A percentile compares a stretch with the other conserved stretches of the same genome.
phyloP scores from a whole-genome alignment of 1,140 invertebrate species.

The Acromyrmex echinatior region DNA sequence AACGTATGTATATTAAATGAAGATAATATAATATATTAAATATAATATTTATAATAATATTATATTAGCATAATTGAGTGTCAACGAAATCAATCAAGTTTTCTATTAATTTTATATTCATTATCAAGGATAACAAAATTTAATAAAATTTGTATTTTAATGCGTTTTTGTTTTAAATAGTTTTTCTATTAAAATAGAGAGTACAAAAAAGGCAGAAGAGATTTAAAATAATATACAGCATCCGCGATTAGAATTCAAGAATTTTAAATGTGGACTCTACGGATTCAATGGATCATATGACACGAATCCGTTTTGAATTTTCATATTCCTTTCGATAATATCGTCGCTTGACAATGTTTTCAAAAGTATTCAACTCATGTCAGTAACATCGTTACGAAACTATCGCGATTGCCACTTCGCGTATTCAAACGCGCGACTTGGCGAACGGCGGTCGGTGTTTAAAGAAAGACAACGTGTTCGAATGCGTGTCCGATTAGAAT shows the following conservation, averaged over 20 bases:
- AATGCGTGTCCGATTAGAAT: constrained; percentile 39
- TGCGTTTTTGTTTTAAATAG: neutral
- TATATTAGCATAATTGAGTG: neutral
- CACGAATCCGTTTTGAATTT: neutral
- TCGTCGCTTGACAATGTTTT: neutral
- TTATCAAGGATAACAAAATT: neutral
- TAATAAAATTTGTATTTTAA: neutral
- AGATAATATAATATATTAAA: neutral
- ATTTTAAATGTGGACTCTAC: neutral
- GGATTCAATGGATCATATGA: neutral
- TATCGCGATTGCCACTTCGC: neutral
- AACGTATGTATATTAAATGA: neutral
- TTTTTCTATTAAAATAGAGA: neutral
- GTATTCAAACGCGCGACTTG: neutral
- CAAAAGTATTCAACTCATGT: neutral
- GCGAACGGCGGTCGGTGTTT: neutral
- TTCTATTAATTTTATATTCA: neutral
- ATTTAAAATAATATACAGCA: neutral
- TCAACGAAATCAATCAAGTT: neutral
- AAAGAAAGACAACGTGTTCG: constrained; percentile 23
- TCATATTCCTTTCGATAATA: neutral
- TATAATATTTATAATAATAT: neutral
- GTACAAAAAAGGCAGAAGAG: neutral
- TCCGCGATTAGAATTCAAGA: neutral
- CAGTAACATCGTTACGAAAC: constrained; percentile 29